Evolutionary conservation across 1,140 invertebrate species (phyloP).

Genomic region (Hyles euphorbiae): DNA sequence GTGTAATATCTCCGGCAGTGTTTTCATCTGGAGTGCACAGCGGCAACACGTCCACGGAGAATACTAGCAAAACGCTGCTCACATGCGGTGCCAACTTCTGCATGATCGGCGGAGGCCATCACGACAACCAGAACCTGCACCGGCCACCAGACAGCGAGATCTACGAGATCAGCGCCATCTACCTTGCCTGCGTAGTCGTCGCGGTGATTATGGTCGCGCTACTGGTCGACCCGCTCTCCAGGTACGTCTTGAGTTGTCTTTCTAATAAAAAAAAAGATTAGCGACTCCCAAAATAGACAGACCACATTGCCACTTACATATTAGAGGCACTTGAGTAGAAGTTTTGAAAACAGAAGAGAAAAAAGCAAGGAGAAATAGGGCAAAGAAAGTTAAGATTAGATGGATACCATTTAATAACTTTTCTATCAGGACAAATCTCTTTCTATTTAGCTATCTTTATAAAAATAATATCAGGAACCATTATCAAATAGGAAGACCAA

Average conservation of each 20-base stretch:
- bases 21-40: conserved; percentile 85
- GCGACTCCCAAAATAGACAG: too few species aligned
- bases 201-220: conserved; percentile 90
- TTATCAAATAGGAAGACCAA: too few species aligned
- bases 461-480: too few species aligned
- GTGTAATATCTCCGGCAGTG: conserved; percentile 72
- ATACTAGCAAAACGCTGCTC: conserved; percentile 76
- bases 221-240: conserved; percentile 92
- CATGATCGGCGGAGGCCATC: conserved; percentile 77
- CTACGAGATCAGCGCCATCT: conserved; percentile 92
- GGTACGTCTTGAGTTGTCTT: conserved; percentile 73
- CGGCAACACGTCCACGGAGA: conserved; percentile 67
- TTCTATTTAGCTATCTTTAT: too few species aligned
- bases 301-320: too few species aligned
- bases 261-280: too few species aligned
- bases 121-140: conserved; percentile 82
- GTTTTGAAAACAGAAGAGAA: too few species aligned
- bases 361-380: too few species aligned
- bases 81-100: conserved; percentile 91
- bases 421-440: too few species aligned
- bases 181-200: conserved; percentile 88
- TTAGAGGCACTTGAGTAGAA: too few species aligned
- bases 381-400: too few species aligned
- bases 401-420: too few species aligned
- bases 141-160: conserved; percentile 89